Base-by-base conservation (phyloP, 2,888 invertebrate species). In the Holacanthella duospinosa region DNA sequence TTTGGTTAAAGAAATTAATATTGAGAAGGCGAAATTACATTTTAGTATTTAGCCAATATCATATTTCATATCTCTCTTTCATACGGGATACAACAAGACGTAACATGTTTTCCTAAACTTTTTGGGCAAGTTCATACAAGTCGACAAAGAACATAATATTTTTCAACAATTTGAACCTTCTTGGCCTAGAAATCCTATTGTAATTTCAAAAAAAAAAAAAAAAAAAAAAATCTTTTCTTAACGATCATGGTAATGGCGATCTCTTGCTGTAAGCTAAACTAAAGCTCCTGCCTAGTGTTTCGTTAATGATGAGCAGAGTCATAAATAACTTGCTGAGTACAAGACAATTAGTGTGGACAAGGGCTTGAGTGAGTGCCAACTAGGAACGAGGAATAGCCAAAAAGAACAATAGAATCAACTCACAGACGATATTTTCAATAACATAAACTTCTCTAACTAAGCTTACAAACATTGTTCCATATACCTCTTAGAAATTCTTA, bases 291-390 rank as follows among this genome's bases (percentile, higher is more conserved):
- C 36, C 36, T 36, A 21, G 48, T 48, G 48, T 48, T 48, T 48
- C 48, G 6, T 48, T 48, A 48, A 48, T 48, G 48, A 48, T 48
- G 48, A 48, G 48, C 4, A 21, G 48, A 48, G 48, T 48, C 48
- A 48, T 48, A 48, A 48, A 48, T 48, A n/a, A 48, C 16, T 48
- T n/a, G 48, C 21, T 48, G 48, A 48, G 48, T 48, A 21, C 19
- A 48, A 48, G 16, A 48, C 48, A 48, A 48, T 48, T 48, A 48
- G 48, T 48, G 48, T 21, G 48, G 48, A 48, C 48, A 48, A 48
- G 48, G 21, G 48, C 21, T 48, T 48, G 48, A 48, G 48, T 21
- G 4, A 48, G 48, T 48, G 48, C 48, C 48, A 48, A 48, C n/a
- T 36, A 16, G 36, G 16, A 36, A 9, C 21, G 48, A 48, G 48